Conservation (phyloP, 2,113 vertebrate species). For the Agapornis roseicollis region DNA sequence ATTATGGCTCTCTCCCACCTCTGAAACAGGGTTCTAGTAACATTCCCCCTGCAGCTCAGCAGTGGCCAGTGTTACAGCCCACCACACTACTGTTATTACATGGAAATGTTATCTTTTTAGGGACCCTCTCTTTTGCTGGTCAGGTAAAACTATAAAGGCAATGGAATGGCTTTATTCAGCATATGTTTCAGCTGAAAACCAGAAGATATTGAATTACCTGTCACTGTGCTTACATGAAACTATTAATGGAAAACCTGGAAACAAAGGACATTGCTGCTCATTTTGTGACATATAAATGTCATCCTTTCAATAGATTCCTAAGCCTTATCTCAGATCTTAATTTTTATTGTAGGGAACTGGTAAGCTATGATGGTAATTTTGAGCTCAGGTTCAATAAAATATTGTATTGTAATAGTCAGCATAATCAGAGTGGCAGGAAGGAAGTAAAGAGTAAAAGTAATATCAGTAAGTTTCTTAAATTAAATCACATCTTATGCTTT, state of each 20-base stretch:
- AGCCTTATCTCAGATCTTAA: neutral
- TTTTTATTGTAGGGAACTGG: neutral
- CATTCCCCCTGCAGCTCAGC: neutral
- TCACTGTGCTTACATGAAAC: neutral
- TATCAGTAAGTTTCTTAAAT: constrained; percentile 6
- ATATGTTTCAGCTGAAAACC: neutral
- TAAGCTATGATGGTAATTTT: neutral
- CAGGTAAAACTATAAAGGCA: neutral
- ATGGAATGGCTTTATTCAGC: neutral
- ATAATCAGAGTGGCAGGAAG: neutral
- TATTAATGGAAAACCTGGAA: neutral
- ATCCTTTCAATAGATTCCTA: neutral
- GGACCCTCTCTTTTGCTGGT: neutral
- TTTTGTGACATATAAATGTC: neutral
- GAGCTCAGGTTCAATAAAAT: neutral
- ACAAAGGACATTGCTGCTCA: neutral
- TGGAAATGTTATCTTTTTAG: neutral
- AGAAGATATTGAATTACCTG: neutral
- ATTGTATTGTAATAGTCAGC: neutral
- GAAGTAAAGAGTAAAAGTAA: constrained; percentile 5
- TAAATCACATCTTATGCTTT: constrained; percentile 14
- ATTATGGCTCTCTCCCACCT: neutral
- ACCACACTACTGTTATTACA: neutral
- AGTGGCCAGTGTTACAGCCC: neutral
- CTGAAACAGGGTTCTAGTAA: neutral